Evolutionary conservation across 2,797 vertebrate genomes (phyloP).

Genomic region (Urosaurus nigricauda): DNA sequence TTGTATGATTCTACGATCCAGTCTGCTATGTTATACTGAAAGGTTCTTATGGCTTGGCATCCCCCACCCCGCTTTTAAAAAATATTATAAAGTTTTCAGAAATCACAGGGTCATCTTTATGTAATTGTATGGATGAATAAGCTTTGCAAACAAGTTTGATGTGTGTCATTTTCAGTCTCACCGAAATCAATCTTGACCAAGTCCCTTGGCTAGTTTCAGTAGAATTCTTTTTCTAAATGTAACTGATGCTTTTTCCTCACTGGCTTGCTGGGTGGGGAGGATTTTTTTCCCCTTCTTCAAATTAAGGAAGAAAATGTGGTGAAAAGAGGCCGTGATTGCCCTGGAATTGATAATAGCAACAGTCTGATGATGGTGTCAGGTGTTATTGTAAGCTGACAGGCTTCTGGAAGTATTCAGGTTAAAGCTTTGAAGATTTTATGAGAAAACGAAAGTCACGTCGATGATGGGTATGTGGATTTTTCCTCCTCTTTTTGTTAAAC

Average conservation of each 20-base stretch:
- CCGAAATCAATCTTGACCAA: constrained; percentile 67
- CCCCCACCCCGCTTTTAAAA: constrained; percentile 18
- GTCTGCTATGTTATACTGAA: constrained; percentile 58
- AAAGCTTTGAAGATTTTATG: constrained; percentile 74
- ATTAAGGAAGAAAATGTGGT: constrained; percentile 53
- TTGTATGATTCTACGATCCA: neutral
- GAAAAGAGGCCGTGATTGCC: constrained; percentile 65
- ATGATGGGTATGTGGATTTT: constrained; percentile 42
- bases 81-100: constrained; percentile 51
- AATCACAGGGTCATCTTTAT: constrained; percentile 52
- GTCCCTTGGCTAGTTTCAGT: constrained; percentile 51
- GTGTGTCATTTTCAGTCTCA: constrained; percentile 53
- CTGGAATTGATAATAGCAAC: constrained; percentile 69
- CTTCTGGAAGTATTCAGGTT: constrained; percentile 69
- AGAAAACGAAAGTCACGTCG: constrained; percentile 62
- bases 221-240: constrained; percentile 62
- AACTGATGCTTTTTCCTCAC: constrained; percentile 57
- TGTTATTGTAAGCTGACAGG: constrained; percentile 70
- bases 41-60: constrained; percentile 56
- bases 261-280: constrained; percentile 53
- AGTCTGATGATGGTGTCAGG: constrained; percentile 59
- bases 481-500: constrained; percentile 53
- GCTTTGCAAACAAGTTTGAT: constrained; percentile 70
- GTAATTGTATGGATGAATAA: constrained; percentile 67
- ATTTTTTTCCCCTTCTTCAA: constrained; percentile 50